Base-by-base conservation (phyloP, 1,140 invertebrate genomes). In the Penaeus chinensis region DNA sequence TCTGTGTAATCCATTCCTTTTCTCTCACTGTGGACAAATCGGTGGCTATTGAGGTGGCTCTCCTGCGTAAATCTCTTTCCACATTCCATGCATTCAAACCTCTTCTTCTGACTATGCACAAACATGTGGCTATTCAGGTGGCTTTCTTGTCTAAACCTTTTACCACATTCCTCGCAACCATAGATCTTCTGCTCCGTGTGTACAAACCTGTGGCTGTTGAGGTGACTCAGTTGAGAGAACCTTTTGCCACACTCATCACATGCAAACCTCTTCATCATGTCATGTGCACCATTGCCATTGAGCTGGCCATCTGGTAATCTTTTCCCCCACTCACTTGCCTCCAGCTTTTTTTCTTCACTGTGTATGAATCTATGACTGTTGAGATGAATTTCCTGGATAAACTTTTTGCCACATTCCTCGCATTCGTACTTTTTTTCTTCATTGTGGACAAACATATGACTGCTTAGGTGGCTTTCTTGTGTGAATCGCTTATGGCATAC, bases 161-260 rank as follows among this genome's bases (percentile, higher is more conserved):
- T 87, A 5, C 86, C 86, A 78, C 86, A 87, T 61, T 87, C 80
- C 24, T 87, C 86, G 65, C 86, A 87, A 27, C 77, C 86, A 65
- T 82, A 87, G 71, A 32, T 87, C 47, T 87, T 87, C 80, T 82
- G 69, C 18, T 87, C 47, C 8, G 80, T 82, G 80, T 87, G 86
- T 22, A 87, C 80, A 77, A 87, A 83, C 19, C 71, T 71, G 62
- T 87, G 86, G 20, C 86, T 82, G 61, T 87, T 82, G 11, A 87
- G 47, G 32, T 87, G 86, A 63, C 62, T 87, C 32, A 82, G 69
- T 60, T 82, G 80, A 18, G 80, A 74, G 60, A 87, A 76, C 37
- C 86, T 61, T n/a, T 87, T 87, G 5, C 80, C 80, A 63, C 86
- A 87, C 11, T 87, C 86, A 13, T 87, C 80, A 20, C 86, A 76